Percentiles rank a stretch among this genome's conserved stretches.
Conservation (phyloP, 2,797 vertebrate species). For the Chanos chanos region DNA sequence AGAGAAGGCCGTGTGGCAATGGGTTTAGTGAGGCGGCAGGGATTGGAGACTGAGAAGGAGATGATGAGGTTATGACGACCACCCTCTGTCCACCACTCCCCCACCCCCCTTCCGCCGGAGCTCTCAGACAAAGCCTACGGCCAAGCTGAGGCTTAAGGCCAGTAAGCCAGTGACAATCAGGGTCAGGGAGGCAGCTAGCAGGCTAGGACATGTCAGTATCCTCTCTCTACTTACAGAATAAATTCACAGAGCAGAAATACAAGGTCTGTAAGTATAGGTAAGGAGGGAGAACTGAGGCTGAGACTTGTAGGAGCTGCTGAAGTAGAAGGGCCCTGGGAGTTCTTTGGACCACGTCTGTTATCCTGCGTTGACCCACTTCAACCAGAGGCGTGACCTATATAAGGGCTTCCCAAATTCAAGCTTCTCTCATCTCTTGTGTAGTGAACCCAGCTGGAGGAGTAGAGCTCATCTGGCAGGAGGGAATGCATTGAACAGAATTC, state of each 20-base stretch:
- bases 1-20: slow-evolving; percentile 44
- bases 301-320: background rate
- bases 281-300: background rate
- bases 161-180: too few relatives aligned
- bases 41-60: slow-evolving; percentile 29
- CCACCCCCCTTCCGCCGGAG: background rate
- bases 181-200: too few relatives aligned
- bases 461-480: slow-evolving; percentile 11
- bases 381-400: slow-evolving; percentile 54
- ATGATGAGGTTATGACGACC: slow-evolving; percentile 30
- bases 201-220: too few relatives aligned
- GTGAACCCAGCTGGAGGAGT: slow-evolving; percentile 24
- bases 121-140: too few relatives aligned
- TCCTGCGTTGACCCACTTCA: slow-evolving; percentile 46
- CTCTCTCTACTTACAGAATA: too few relatives aligned
- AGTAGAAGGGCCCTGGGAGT: background rate
- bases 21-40: slow-evolving; percentile 50
- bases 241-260: too few relatives aligned
- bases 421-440: slow-evolving; percentile 12
- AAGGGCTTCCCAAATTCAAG: slow-evolving; percentile 33
- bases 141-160: background rate
- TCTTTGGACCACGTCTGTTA: slow-evolving; percentile 38
- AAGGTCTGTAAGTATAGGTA: too few relatives aligned
- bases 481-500: background rate
- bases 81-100: background rate